Conservation (phyloP, 1,140 invertebrate genomes). For the Drosophila lacertosa region DNA sequence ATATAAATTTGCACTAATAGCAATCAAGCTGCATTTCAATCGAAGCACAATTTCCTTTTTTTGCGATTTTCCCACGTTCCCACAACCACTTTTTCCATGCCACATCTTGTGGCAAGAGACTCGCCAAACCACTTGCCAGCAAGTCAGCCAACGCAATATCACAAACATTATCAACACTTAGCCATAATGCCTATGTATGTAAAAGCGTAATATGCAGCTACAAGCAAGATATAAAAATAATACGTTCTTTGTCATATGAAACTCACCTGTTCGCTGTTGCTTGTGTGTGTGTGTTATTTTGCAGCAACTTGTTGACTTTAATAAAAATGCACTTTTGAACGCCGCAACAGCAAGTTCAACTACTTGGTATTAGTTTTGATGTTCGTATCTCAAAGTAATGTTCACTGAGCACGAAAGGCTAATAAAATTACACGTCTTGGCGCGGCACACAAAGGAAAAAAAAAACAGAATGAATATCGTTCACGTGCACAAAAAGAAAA, state of each 20-base stretch:
- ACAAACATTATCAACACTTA: conserved; percentile 61
- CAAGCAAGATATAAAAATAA: conserved; percentile 13
- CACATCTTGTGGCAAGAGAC: neutral
- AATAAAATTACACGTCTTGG: conserved; percentile 38
- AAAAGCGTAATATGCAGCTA: conserved; percentile 14
- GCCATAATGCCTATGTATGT: conserved; percentile 23
- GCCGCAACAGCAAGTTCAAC: conserved; percentile 48
- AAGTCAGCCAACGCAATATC: conserved; percentile 16
- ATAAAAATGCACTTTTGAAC: conserved; percentile 65
- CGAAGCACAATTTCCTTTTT: neutral
- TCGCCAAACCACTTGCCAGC: conserved; percentile 7
- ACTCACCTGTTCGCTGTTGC: conserved; percentile 76
- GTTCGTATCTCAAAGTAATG: conserved; percentile 41
- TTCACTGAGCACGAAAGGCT: conserved; percentile 52
- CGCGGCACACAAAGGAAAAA: conserved; percentile 39
- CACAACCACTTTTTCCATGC: neutral
- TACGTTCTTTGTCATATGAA: conserved; percentile 26
- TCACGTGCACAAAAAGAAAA: conserved; percentile 27
- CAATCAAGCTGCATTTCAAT: neutral
- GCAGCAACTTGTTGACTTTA: conserved; percentile 80
- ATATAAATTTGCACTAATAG: no score
- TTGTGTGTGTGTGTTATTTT: conserved; percentile 47
- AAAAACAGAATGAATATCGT: conserved; percentile 30
- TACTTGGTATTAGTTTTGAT: conserved; percentile 64
- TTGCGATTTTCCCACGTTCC: conserved; percentile 1